Evolutionary conservation across 1,140 invertebrate species (phyloP).

Genomic region (Eumaeus atala): DNA sequence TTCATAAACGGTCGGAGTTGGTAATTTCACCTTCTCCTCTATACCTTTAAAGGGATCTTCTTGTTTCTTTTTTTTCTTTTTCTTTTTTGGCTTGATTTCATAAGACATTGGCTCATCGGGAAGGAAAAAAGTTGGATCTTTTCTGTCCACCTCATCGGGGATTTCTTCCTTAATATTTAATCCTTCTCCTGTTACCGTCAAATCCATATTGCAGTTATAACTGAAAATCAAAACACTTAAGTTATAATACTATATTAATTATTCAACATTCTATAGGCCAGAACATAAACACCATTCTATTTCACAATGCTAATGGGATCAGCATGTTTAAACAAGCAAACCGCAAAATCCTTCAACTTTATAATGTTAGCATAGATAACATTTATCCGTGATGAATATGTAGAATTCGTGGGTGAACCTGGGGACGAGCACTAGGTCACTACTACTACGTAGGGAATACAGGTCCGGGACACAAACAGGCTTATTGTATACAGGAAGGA

Average conservation of each 20-base stretch:
- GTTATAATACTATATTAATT: background rate
- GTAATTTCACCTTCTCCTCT: conserved; percentile 33
- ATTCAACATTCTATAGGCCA: no score
- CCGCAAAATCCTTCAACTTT: no score
- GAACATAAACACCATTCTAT: no score
- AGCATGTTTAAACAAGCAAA: no score
- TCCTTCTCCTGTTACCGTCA: conserved; percentile 25
- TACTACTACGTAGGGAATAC: no score
- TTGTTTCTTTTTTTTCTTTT: conserved; percentile 49
- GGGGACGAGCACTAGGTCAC: no score
- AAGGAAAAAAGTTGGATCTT: conserved; percentile 55
- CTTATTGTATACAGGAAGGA: no score
- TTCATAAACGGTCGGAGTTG: conserved; percentile 30
- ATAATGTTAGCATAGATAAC: no score
- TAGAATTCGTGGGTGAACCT: no score
- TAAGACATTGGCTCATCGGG: conserved; percentile 62
- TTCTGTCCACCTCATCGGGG: conserved; percentile 30
- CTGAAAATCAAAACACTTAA: conserved; percentile 18
- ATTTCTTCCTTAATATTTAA: conserved; percentile 28
- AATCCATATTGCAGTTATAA: conserved; percentile 20
- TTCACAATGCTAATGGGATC: no score
- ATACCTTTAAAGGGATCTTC: conserved; percentile 63
- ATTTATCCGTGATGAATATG: no score
- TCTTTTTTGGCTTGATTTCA: conserved; percentile 62
- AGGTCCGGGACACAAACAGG: no score